Percentiles rank a stretch among this genome's conserved stretches.
Conservation (phyloP, 2,797 vertebrate genomes). For the Pogoniulus pusillus region DNA sequence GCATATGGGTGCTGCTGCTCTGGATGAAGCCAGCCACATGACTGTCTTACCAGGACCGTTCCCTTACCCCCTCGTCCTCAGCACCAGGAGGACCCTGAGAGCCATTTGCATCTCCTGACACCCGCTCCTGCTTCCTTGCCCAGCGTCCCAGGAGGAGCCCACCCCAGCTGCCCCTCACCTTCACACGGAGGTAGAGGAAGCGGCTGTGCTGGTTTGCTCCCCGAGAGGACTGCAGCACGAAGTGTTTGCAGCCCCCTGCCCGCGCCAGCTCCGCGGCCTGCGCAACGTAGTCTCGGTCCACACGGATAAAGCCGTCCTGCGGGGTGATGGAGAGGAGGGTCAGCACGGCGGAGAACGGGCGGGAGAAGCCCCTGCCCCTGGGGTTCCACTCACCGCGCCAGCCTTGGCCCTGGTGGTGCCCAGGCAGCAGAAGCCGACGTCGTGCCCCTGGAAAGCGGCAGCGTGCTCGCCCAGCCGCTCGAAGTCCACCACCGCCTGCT, state of each 20-base stretch:
- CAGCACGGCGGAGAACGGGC: rapidly evolving
- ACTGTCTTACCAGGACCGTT: not conserved
- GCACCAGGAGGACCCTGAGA: not conserved
- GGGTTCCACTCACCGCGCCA: slow-evolving; percentile 81
- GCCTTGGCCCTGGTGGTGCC: slow-evolving; percentile 90
- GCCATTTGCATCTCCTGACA: too few relatives aligned
- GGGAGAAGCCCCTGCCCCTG: not conserved
- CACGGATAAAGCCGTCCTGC: slow-evolving; percentile 86
- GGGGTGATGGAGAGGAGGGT: not conserved
- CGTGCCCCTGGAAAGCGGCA: slow-evolving; percentile 87
- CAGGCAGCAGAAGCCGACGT: slow-evolving; percentile 94
- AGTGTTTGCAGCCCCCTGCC: slow-evolving; percentile 85
- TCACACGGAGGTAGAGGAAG: slow-evolving; percentile 65
- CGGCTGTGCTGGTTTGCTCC: slow-evolving; percentile 38
- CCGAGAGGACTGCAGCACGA: slow-evolving; percentile 80
- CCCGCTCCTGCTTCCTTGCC: not conserved
- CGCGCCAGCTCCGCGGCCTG: slow-evolving; percentile 86
- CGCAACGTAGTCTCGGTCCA: slow-evolving; percentile 87
- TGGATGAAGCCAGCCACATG: rapidly evolving
- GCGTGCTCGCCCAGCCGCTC: slow-evolving; percentile 87
- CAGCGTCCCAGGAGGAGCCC: not conserved
- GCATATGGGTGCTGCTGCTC: not conserved
- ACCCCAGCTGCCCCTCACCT: slow-evolving; percentile 41
- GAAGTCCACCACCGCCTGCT: slow-evolving; percentile 92
- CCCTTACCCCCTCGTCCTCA: not conserved